These are phyloP conservation scores for Bradypodion ventrale DNA, from an alignment of 2,797 vertebrate genomes.

Conservation along the genomic window DNA sequence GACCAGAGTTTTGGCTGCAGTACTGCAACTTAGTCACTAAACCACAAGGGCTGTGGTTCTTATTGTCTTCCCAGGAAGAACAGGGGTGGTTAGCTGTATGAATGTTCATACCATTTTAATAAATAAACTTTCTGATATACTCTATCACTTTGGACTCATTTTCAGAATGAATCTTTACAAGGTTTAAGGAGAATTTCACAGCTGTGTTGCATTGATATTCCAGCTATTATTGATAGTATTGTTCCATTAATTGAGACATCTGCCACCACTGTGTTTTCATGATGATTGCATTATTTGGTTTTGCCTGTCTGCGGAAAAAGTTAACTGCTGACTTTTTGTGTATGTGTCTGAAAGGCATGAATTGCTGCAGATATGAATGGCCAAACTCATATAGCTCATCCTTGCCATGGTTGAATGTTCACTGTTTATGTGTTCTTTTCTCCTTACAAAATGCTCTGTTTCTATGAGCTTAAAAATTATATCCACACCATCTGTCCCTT, in stretches of 20 bases:
- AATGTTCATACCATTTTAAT: neutral
- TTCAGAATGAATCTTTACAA: neutral
- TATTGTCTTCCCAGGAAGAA: neutral
- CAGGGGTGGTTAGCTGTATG: accelerated
- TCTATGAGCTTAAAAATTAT: constrained; percentile 10
- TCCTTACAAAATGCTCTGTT: constrained; percentile 31
- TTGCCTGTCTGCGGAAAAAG: constrained; percentile 27
- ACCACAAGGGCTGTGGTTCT: too few relatives aligned
- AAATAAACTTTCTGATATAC: neutral
- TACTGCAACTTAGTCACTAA: too few relatives aligned
- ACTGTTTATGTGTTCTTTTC: neutral
- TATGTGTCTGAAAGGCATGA: constrained; percentile 45
- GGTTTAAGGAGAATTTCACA: neutral
- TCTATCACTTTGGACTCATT: neutral
- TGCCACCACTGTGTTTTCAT: constrained; percentile 5
- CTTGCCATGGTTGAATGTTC: constrained; percentile 31
- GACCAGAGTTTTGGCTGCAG: too few relatives aligned
- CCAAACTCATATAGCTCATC: constrained; percentile 33
- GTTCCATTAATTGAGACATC: constrained; percentile 29
- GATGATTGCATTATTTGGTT: constrained; percentile 13
- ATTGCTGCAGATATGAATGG: constrained; percentile 45
- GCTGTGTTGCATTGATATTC: neutral
- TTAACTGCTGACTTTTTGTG: constrained; percentile 2
- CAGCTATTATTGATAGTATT: neutral
- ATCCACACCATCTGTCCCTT: constrained; percentile 40